Conservation (phyloP, 2,113 vertebrate species). For the Shinisaurus crocodilurus region DNA sequence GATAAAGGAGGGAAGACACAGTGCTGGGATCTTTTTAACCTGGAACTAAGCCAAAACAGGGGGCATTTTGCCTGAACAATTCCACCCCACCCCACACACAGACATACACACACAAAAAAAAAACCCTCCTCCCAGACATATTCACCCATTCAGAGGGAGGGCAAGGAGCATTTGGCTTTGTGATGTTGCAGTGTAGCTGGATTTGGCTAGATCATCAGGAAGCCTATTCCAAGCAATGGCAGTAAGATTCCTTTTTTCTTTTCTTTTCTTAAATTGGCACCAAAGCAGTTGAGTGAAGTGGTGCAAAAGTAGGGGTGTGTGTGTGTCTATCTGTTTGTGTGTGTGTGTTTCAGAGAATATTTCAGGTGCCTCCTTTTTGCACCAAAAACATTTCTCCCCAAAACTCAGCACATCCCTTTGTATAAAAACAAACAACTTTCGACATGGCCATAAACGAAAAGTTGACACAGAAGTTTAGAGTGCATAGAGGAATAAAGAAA, state of each 20-base stretch:
- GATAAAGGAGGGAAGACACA: no score
- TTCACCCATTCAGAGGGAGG: neutral
- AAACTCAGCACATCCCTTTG: neutral
- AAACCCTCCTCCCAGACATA: neutral
- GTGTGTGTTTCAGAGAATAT: neutral
- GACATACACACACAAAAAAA: neutral
- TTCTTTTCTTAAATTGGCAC: neutral
- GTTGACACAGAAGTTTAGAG: no score
- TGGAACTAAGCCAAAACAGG: neutral
- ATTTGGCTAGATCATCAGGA: neutral
- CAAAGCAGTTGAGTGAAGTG: neutral
- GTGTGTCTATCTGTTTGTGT: no score
- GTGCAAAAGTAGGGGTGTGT: neutral
- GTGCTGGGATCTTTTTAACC: neutral
- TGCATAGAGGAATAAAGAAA: no score
- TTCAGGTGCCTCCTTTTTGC: neutral
- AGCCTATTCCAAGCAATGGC: neutral
- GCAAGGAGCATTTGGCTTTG: neutral
- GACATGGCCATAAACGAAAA: no score
- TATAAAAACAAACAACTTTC: no score
- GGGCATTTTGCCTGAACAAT: neutral
- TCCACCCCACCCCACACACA: neutral
- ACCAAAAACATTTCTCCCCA: neutral
- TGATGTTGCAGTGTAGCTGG: neutral
- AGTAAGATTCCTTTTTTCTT: neutral